Base-by-base conservation (phyloP, 2,888 invertebrate species). In the Andrena trimmerana region DNA sequence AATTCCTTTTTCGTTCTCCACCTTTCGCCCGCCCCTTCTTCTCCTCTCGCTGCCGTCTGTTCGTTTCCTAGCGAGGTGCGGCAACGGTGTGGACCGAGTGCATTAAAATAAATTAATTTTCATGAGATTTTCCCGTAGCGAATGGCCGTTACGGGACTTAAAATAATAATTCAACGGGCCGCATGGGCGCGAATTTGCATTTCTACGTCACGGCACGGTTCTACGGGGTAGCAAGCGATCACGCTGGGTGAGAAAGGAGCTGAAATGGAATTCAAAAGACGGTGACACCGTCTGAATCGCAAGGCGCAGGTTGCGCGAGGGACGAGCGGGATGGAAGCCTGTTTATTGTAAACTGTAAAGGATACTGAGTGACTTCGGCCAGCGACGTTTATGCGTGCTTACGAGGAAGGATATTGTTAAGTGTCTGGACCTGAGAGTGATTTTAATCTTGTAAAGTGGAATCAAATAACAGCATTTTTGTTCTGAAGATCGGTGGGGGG, bases 51-150 rank as follows among this genome's bases (percentile, higher is more conserved):
- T 50, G 36, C 52, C 57, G 52, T 66, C 77, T 60, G 50, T 54
- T 66, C 71, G 79, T 63, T 29, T 27, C 65, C 78, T 69, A 70
- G 62, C 42, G 42, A 54, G 76, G 66, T 67, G 31, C 74, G 60
- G 65, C 52, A 60, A 36, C 72, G 73, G 69, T 71, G 82, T 85
- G 89, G 89, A 86, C 89, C 88, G 85, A 86, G 90, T 90, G 90
- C 91, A 91, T 91, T 91, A 91, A 91, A 91, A 91, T 91, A 91
- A 91, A 91, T 91, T 91, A 91, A 91, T 91, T 91, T 91, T 91
- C 91, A 91, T 91, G 91, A 91, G 91, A 90, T 90, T 91, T 91
- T 86, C 88, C 83, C 87, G 84, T 89, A 88, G 86, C 89, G 89
- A 90, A 90, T 90, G 90, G 90, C 89, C 90, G 90, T 91, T 91